phyloP scores from a whole-genome alignment of 37 sponge, comb jelly and placozoan species.

The Petrosia ficiformis region DNA sequence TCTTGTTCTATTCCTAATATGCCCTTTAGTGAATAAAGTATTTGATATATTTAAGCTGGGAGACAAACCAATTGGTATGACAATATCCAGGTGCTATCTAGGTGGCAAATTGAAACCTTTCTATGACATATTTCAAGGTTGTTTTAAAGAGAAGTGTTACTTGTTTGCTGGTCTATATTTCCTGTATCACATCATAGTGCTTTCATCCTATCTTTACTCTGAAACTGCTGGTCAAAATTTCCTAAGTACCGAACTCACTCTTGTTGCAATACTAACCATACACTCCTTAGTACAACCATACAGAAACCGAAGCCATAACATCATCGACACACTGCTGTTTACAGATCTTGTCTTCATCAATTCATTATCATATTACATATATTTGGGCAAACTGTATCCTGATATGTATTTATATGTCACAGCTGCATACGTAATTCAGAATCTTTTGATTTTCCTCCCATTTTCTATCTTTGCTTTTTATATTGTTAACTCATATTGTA shows the following conservation, averaged over 20 bases:
- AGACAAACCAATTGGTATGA: neutral
- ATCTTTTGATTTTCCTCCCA: neutral
- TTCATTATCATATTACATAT: neutral
- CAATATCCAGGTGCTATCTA: neutral
- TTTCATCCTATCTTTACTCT: neutral
- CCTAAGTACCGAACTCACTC: neutral
- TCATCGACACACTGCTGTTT: slow-evolving; percentile 33
- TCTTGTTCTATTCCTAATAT: slow-evolving; percentile 18
- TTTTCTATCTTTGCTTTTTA: neutral
- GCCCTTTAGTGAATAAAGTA: slow-evolving; percentile 21
- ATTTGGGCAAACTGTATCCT: neutral
- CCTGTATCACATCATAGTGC: slow-evolving; percentile 15
- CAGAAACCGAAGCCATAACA: slow-evolving; percentile 21
- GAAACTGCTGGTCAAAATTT: slow-evolving; percentile 2
- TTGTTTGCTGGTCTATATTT: slow-evolving; percentile 64
- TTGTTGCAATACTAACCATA: slow-evolving; percentile 5
- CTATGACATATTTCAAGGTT: slow-evolving; percentile 33
- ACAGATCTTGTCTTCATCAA: slow-evolving; percentile 21
- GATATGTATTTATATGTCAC: neutral
- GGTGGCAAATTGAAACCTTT: slow-evolving; percentile 33
- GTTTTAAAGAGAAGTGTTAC: slow-evolving; percentile 44
- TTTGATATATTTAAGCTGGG: neutral
- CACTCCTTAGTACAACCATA: slow-evolving; percentile 51
- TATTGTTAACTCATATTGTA: neutral
- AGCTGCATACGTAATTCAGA: neutral